These are phyloP conservation scores for Arvicola amphibius DNA, from an alignment of 2,797 vertebrate species.

Conservation along the genomic window DNA sequence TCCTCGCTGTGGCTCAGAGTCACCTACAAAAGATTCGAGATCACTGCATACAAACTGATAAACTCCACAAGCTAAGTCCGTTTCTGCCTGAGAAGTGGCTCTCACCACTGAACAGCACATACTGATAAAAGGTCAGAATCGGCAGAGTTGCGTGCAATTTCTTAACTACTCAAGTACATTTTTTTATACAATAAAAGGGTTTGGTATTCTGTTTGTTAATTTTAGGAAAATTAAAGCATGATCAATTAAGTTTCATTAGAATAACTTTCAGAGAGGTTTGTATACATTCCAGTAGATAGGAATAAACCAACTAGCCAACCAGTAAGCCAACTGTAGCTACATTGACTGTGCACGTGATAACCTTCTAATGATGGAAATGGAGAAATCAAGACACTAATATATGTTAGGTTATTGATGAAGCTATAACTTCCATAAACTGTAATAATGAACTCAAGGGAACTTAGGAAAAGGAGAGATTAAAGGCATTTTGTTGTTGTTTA, in stretches of 20 bases:
- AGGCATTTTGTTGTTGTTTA: not conserved
- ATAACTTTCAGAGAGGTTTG: not conserved
- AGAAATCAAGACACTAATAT: slow-evolving; percentile 10
- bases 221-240: slow-evolving; percentile 38
- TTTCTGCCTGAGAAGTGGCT: not conserved
- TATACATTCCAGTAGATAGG: not conserved
- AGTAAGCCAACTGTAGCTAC: not conserved
- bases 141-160: not conserved
- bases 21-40: not conserved
- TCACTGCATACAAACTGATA: not conserved
- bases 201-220: not conserved
- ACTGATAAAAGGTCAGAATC: not conserved
- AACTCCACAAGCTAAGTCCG: not conserved
- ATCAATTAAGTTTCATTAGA: slow-evolving; percentile 25
- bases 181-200: not conserved
- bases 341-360: not conserved
- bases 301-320: too few relatives aligned
- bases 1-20: not conserved
- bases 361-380: not conserved
- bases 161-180: not conserved
- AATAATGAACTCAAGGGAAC: not conserved
- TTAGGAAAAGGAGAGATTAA: slow-evolving; percentile 30
- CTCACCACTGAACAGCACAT: not conserved
- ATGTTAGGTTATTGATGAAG: not conserved
- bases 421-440: not conserved